These are phyloP conservation scores for Nannobrachium achirus DNA, from an alignment of 2,113 vertebrate genomes.

Conservation along the genomic window DNA sequence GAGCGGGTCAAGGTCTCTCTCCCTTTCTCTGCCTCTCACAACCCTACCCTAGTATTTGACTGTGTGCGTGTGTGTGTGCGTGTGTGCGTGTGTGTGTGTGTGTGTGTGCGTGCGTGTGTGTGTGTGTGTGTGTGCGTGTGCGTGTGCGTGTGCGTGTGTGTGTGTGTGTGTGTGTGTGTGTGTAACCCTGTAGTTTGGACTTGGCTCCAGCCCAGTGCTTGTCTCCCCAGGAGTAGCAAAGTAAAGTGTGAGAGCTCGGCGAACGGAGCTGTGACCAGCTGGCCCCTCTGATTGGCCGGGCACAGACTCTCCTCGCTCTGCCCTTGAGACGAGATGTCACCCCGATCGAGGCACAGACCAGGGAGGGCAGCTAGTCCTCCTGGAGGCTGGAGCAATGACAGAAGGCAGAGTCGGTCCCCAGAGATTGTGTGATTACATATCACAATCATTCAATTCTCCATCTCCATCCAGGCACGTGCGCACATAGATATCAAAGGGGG, in stretches of 20 bases:
- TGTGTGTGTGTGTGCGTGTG: slow-evolving; percentile 17
- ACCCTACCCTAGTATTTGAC: background rate
- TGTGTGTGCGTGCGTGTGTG: background rate
- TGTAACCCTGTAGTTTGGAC: slow-evolving; percentile 55
- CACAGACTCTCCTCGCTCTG: slow-evolving; percentile 40
- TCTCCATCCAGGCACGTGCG: too few species aligned
- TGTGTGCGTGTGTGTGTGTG: background rate
- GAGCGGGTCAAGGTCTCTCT: slow-evolving; percentile 66
- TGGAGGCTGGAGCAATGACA: slow-evolving; percentile 52
- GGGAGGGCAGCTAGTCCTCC: too few species aligned
- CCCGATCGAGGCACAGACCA: slow-evolving; percentile 37
- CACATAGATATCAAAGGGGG: too few species aligned
- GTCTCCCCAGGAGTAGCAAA: slow-evolving; percentile 53
- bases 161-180: slow-evolving; percentile 23
- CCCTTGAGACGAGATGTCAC: slow-evolving; percentile 58
- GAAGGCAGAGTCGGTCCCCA: slow-evolving; percentile 49
- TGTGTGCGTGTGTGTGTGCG: background rate
- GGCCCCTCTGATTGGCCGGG: slow-evolving; percentile 61
- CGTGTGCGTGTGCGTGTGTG: slow-evolving; percentile 10
- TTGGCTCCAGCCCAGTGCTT: slow-evolving; percentile 60
- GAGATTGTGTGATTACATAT: slow-evolving; percentile 40
- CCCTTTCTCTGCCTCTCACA: too few species aligned
- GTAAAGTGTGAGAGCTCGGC: slow-evolving; percentile 44
- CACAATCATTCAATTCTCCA: slow-evolving; percentile 32
- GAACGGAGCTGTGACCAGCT: slow-evolving; percentile 58